A percentile compares a stretch with the other conserved stretches of the same genome.
Conservation (phyloP, 2,888 invertebrate species). For the Acleris cristana region DNA sequence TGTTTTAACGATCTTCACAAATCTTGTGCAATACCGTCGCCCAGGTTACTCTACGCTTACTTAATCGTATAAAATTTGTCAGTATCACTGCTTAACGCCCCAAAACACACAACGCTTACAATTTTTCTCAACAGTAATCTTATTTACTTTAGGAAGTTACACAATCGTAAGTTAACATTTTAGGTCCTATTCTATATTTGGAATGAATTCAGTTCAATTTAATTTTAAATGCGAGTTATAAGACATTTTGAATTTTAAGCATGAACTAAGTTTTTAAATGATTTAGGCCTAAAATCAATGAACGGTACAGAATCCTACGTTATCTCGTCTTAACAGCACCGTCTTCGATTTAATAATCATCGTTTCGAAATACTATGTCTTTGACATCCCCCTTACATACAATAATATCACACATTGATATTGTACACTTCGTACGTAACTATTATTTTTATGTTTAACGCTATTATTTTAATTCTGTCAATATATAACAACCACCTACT, state of each 20-base stretch:
- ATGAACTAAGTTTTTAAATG: neutral
- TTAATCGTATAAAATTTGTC: conserved; percentile 29
- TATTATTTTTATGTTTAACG: conserved; percentile 20
- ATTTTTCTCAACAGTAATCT: conserved; percentile 7
- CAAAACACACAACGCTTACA: conserved; percentile 8
- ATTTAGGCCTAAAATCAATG: conserved; percentile 23
- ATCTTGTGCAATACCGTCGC: neutral
- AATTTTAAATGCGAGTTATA: conserved; percentile 27
- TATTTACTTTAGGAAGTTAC: conserved; percentile 25
- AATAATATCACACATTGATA: conserved; percentile 74
- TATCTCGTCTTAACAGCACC: conserved; percentile 45
- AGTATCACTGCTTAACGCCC: conserved; percentile 5
- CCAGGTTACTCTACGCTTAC: conserved; percentile 10
- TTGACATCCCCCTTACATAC: conserved; percentile 63
- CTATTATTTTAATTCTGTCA: conserved; percentile 10
- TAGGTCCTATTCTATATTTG: conserved; percentile 31
- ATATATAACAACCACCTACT: conserved; percentile 12
- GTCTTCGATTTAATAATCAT: conserved; percentile 47
- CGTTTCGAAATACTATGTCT: conserved; percentile 56
- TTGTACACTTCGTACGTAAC: conserved; percentile 55
- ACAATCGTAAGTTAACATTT: conserved; percentile 20
- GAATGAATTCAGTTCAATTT: conserved; percentile 32
- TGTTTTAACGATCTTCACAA: neutral
- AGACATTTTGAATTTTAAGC: neutral
- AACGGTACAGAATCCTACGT: conserved; percentile 28